Evolutionary conservation across 2,888 invertebrate species (phyloP).

Genomic region (Danaus chrysippus): DNA sequence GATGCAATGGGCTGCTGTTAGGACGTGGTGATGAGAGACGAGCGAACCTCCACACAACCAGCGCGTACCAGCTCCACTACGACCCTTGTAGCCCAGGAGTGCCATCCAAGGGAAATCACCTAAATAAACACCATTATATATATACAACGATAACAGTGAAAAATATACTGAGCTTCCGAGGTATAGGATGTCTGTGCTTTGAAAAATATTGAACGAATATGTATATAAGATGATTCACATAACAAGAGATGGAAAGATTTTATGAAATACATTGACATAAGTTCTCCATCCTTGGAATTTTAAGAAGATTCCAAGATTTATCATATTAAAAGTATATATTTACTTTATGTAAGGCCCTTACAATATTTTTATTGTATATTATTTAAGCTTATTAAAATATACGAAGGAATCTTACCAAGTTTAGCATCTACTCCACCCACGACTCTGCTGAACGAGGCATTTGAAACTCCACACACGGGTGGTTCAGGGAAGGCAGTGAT

Average conservation of each 20-base stretch:
- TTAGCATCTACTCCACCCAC: slow-evolving; percentile 85
- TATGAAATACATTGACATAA: too few species aligned
- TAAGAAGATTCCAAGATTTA: too few species aligned
- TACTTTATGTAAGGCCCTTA: too few species aligned
- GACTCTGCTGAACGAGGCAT: slow-evolving; percentile 78
- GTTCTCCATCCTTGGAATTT: too few species aligned
- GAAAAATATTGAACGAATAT: too few species aligned
- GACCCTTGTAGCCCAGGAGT: slow-evolving; percentile 20
- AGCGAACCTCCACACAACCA: slow-evolving; percentile 76
- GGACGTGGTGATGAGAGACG: slow-evolving; percentile 80
- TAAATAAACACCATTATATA: slow-evolving; percentile 39
- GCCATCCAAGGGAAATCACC: slow-evolving; percentile 63
- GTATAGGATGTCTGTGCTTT: too few species aligned
- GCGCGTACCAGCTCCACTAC: slow-evolving; percentile 19
- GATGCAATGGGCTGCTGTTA: slow-evolving; percentile 87
- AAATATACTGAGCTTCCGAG: too few species aligned
- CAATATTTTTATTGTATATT: too few species aligned
- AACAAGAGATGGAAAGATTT: too few species aligned
- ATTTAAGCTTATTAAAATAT: background rate
- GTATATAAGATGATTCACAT: too few species aligned
- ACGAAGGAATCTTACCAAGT: slow-evolving; percentile 67
- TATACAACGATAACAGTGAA: too few species aligned
- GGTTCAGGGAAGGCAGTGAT: slow-evolving; percentile 56
- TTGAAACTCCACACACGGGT: slow-evolving; percentile 81
- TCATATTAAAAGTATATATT: too few species aligned